Evolutionary conservation across 2,888 invertebrate genomes (phyloP).

Genomic region (Ditula angustiorana): DNA sequence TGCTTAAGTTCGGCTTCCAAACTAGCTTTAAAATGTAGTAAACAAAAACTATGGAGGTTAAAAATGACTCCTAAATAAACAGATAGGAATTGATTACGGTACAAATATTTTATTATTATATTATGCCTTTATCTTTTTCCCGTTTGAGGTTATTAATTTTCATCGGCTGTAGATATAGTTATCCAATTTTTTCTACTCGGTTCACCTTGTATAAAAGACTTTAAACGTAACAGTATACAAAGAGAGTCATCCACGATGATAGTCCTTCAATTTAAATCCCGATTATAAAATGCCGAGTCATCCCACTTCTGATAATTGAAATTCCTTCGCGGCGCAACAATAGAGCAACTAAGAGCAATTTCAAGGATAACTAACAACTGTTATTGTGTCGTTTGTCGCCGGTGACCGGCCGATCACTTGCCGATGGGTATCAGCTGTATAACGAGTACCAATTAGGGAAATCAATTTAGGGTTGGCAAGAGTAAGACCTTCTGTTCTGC

Average conservation of each 20-base stretch:
- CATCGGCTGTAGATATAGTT: too few species aligned
- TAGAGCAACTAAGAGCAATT: slow-evolving; percentile 60
- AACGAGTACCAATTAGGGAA: slow-evolving; percentile 75
- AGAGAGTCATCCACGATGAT: background rate
- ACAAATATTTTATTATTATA: too few species aligned
- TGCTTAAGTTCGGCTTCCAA: background rate
- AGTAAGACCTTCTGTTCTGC: background rate
- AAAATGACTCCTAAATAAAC: too few species aligned
- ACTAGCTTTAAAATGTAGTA: background rate
- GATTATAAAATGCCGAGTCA: slow-evolving; percentile 6
- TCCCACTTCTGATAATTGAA: slow-evolving; percentile 13
- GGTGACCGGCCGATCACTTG: slow-evolving; percentile 49
- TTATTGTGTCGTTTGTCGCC: slow-evolving; percentile 68
- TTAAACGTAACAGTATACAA: too few species aligned
- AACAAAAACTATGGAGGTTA: too few species aligned
- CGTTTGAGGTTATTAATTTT: too few species aligned
- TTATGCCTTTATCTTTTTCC: too few species aligned
- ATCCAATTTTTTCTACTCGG: too few species aligned
- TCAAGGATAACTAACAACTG: slow-evolving; percentile 69
- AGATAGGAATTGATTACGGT: too few species aligned
- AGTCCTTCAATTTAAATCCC: background rate
- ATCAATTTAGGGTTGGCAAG: slow-evolving; percentile 63
- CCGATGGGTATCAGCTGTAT: slow-evolving; percentile 73
- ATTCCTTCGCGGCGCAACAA: slow-evolving; percentile 56
- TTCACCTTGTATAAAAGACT: too few species aligned